Evolutionary conservation across 2,113 vertebrate species (phyloP), one percentile per base, ranked within the genome.

Genomic region (Ceyx cyanopectus): DNA sequence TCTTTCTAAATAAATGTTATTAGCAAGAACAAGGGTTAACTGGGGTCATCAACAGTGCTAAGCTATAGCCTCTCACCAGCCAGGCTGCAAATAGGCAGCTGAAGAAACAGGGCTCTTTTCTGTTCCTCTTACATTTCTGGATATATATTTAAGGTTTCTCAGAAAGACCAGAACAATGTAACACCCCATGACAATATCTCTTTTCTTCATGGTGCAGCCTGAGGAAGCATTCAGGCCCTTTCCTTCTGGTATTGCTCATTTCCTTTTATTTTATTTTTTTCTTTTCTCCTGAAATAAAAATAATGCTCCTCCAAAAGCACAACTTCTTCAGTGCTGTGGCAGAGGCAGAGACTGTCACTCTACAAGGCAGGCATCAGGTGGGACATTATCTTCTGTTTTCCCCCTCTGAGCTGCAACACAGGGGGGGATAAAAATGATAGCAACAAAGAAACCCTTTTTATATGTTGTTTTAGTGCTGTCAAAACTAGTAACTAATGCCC

Each of bases 181-280:
- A 66, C 20, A 29, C 13, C 7, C 51, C 51, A 61, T 92, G 63
- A 87, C 75, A 91, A 92, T 34, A 66, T 74, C 81, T 65, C 34
- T 91, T 93, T 91, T 85, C 63, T 87, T 80, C 66, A 14, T 50
- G 48, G 50, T 12, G 3, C n/a, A 89, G 85, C 21, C 76, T 83
- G 27, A 80, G 43, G 46, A 87, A 91, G 27, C 43, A 87, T 85
- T 89, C 79, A 91, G 63, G 29, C 51, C 20, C 58, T 93, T 92
- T 94, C 93, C 89, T 91, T 95, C 81, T 83, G 79, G 87, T 32
- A 87, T 82, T 96, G 72, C 81, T 96, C 41, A 87, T 85, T 92
- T 96, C 92, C 87, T 23, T 50, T 50, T 50, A 23, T 50, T 51
- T 29, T 63, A 34, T 81, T 57, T 57, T 54, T 56, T 41, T 5